Conservation (phyloP, 2,888 invertebrate species). For the Catocala nupta region DNA sequence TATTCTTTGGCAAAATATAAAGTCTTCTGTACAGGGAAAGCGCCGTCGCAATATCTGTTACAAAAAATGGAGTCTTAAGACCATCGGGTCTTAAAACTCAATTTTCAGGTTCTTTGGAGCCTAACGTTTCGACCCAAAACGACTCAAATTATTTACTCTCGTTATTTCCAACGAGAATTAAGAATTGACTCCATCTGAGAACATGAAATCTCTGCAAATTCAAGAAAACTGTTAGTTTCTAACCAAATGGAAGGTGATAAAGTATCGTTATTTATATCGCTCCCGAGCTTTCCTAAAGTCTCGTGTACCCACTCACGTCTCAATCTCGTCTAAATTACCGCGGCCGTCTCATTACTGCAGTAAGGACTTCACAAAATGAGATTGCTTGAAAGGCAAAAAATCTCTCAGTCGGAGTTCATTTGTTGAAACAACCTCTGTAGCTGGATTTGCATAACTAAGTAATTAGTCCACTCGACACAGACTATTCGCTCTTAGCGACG, state of each 20-base stretch:
- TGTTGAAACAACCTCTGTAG: conserved; percentile 55
- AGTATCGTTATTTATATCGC: conserved; percentile 31
- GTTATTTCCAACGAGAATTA: too few relatives aligned
- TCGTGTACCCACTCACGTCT: conserved; percentile 34
- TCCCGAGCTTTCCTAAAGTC: conserved; percentile 18
- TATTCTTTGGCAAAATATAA: too few relatives aligned
- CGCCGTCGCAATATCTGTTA: too few relatives aligned
- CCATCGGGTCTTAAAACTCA: too few relatives aligned
- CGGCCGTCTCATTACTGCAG: conserved; percentile 34
- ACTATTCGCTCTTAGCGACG: conserved; percentile 38
- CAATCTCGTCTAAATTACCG: conserved; percentile 51
- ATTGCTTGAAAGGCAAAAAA: conserved; percentile 42
- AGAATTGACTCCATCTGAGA: too few relatives aligned
- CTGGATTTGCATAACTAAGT: conserved; percentile 62
- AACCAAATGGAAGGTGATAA: conserved; percentile 36
- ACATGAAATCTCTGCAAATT: too few relatives aligned
- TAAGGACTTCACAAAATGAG: conserved; percentile 28
- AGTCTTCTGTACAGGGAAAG: too few relatives aligned
- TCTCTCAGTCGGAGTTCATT: conserved; percentile 51
- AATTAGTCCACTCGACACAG: conserved; percentile 57
- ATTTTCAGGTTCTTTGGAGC: too few relatives aligned
- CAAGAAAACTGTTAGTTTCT: conserved; percentile 12
- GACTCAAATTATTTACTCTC: too few relatives aligned
- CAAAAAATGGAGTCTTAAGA: too few relatives aligned
- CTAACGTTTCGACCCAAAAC: too few relatives aligned